Evolutionary conservation across 2,888 invertebrate genomes (phyloP), one percentile per base, ranked within the genome.

Genomic region (Conops quadrifasciatus): DNA sequence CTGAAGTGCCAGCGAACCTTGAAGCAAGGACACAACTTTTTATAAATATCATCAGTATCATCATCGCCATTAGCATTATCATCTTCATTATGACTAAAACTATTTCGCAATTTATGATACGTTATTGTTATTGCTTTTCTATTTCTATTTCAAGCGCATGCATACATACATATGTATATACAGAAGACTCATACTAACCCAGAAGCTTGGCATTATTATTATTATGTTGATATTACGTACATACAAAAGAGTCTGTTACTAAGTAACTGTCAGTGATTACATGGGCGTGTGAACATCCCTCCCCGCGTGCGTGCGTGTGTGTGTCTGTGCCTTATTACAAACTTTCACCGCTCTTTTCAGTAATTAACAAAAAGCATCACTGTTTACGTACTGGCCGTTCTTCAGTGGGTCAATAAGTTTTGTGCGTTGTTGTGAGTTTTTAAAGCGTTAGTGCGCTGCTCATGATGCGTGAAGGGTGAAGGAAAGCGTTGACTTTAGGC

Each of bases 141-240:
- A 36, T 9, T 36, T 36, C 36, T 36, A 7, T 36, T 36, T 36
- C 36, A 7, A 36, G 60, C 53, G 47, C 19, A 58, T 66, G 45
- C n/a, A 67, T 51, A 51, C 51, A 45, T 45, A 71, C 67, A 69
- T 53, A 15, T 56, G 66, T 51, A n/a, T 24, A 71, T 69, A 9
- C 53, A 64, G 58, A 51, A 62, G 70, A 59, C 67, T 53, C 67
- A 59, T 30, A 65, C 62, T 51, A 64, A 53, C 47, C 28, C 65
- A 51, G 26, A 51, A 49, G 65, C 11, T 60, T 19, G 26, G 13
- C 65, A 51, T 49, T 65, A 49, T 51, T 49, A 64, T 64, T 45
- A 64, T 64, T 47, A 49, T 64, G 64, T 30, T 30, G 30, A 65
- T 28, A 62, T 21, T 56, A 5, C 21, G 56, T 28, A 26, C 59